A percentile compares a stretch with the other conserved stretches of the same genome.
phyloP scores from a whole-genome alignment of 2,888 invertebrate species.

The Julus scanicus region DNA sequence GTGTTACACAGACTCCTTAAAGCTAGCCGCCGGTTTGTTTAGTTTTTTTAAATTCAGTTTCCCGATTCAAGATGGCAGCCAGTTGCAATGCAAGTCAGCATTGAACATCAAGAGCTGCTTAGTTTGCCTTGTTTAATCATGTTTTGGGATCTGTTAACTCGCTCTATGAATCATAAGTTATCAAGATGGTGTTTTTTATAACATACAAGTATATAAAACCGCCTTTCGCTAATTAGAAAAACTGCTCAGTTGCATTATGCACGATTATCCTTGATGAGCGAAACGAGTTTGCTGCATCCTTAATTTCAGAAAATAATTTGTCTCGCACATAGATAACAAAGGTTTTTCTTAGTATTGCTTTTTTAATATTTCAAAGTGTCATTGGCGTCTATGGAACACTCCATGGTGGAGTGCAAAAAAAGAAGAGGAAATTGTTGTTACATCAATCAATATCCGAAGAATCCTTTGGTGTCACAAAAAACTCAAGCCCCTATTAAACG shows the following conservation, averaged over 20 bases:
- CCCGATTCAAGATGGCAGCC: no score
- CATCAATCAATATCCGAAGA: constrained; percentile 42
- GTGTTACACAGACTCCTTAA: no score
- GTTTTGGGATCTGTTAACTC: background rate
- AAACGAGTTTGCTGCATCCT: background rate
- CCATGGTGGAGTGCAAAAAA: background rate
- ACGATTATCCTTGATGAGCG: background rate
- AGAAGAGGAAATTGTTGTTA: background rate
- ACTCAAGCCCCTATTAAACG: background rate
- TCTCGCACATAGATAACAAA: background rate
- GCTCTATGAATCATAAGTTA: background rate
- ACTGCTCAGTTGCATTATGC: background rate
- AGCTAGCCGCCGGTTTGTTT: no score
- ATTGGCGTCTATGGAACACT: background rate
- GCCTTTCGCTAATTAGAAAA: background rate
- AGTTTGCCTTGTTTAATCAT: background rate
- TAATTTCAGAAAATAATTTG: background rate
- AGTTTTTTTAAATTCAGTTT: no score
- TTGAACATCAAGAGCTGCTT: background rate
- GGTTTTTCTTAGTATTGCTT: background rate
- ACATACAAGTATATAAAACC: background rate
- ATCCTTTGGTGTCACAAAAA: constrained; percentile 14
- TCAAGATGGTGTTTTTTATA: background rate
- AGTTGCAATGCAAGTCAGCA: no score
- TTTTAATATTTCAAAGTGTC: constrained; percentile 17